Percentiles rank a stretch among this genome's conserved stretches.
Conservation (phyloP, 1,140 invertebrate species). For the Caenorhabditis remanei region DNA sequence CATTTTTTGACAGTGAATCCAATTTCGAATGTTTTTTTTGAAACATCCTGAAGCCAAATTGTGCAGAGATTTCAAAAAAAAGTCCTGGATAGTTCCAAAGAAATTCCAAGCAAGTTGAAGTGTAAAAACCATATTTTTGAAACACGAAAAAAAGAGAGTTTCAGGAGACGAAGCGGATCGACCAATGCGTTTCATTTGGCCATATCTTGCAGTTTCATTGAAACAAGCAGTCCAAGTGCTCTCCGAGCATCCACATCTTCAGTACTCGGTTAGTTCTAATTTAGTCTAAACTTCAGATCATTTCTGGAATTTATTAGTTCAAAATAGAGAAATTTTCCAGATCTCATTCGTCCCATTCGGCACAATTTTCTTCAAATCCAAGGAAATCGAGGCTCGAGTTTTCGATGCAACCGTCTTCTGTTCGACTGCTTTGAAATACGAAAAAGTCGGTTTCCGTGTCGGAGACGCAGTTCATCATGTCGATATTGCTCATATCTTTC, state of each 20-base stretch:
- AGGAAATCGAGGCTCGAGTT: constrained; percentile 34
- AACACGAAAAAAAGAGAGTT: too few relatives aligned
- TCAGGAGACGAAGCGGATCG: constrained; percentile 9
- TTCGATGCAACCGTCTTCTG: constrained; percentile 49
- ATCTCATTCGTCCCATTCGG: constrained; percentile 57
- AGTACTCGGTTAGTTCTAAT: constrained; percentile 33
- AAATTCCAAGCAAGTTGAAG: too few relatives aligned
- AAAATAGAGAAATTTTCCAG: neutral
- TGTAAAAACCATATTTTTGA: too few relatives aligned
- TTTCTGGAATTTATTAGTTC: too few relatives aligned
- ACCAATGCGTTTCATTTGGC: constrained; percentile 52
- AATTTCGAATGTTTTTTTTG: too few relatives aligned
- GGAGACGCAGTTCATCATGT: constrained; percentile 41
- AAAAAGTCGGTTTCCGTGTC: constrained; percentile 47
- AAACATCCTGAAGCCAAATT: too few relatives aligned
- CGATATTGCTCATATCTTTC: constrained; percentile 50
- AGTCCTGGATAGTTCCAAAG: too few relatives aligned
- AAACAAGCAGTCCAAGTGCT: constrained; percentile 40
- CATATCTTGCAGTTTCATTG: constrained; percentile 42
- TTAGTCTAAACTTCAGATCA: neutral
- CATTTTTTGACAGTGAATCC: too few relatives aligned
- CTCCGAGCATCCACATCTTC: constrained; percentile 20
- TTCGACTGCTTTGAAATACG: constrained; percentile 37
- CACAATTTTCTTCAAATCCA: constrained; percentile 31
- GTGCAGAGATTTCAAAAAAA: too few relatives aligned